phyloP scores from a whole-genome alignment of 2,113 vertebrate species.

The Semnopithecus entellus region DNA sequence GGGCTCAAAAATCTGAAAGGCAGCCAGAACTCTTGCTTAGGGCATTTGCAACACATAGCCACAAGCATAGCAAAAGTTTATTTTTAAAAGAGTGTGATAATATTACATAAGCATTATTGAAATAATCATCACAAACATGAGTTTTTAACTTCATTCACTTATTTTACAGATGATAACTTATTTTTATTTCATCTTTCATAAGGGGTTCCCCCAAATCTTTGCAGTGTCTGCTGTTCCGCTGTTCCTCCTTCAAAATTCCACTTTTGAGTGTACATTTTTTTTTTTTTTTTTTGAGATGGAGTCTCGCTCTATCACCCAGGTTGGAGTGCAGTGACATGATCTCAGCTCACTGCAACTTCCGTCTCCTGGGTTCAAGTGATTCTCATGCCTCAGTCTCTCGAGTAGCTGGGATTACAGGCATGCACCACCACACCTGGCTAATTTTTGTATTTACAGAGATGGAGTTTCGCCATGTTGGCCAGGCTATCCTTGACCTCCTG shows the following conservation, averaged over 20 bases:
- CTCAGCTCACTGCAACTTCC: too few relatives aligned
- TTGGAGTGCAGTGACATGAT: too few relatives aligned
- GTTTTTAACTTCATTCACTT: not conserved
- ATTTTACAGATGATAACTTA: not conserved
- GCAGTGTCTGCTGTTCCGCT: not conserved
- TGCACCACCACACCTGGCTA: too few relatives aligned
- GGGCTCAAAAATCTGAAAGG: not conserved
- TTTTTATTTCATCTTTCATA: not conserved
- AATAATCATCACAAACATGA: not conserved
- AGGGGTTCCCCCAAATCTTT: not conserved
- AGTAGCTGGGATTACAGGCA: too few relatives aligned
- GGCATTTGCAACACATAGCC: not conserved
- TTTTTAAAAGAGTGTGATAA: not conserved
- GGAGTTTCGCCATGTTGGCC: too few relatives aligned
- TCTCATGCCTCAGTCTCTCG: too few relatives aligned
- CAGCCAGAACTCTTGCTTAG: too few relatives aligned
- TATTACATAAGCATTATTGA: not conserved
- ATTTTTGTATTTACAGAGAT: too few relatives aligned
- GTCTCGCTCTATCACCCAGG: too few relatives aligned
- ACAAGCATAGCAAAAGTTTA: not conserved
- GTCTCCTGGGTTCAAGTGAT: too few relatives aligned
- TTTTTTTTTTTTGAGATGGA: too few relatives aligned
- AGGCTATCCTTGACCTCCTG: too few relatives aligned
- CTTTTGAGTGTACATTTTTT: not conserved
- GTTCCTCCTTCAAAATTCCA: not conserved